These are phyloP conservation scores for Brenthis ino DNA, from an alignment of 2,888 invertebrate species.

Conservation along the genomic window DNA sequence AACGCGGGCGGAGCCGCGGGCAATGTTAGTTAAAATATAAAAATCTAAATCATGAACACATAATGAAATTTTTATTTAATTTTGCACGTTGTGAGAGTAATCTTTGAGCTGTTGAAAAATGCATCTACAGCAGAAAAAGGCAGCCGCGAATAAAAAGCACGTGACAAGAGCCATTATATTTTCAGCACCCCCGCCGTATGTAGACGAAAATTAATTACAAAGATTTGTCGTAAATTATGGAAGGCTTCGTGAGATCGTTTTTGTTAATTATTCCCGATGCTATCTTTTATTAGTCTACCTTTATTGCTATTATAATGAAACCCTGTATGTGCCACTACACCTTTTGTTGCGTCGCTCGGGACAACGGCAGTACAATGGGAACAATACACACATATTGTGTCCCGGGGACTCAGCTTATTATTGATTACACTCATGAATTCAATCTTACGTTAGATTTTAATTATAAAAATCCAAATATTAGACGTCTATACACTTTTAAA, in stretches of 20 bases:
- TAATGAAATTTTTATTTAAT: no score
- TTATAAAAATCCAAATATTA: neutral
- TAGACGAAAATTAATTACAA: constrained; percentile 10
- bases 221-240: constrained; percentile 8
- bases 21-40: no score
- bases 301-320: constrained; percentile 45
- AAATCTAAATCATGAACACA: no score
- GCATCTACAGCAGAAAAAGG: neutral
- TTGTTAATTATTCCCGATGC: constrained; percentile 44
- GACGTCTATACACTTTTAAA: neutral
- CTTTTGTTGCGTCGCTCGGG: constrained; percentile 34
- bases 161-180: neutral
- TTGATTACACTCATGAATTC: constrained; percentile 7
- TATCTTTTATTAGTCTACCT: constrained; percentile 50
- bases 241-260: constrained; percentile 2
- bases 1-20: no score
- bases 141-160: neutral
- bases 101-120: no score
- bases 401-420: constrained; percentile 10
- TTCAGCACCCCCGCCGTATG: neutral
- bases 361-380: constrained; percentile 39
- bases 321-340: constrained; percentile 39
- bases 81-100: no score
- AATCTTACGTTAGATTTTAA: neutral
- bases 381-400: constrained; percentile 45